Conservation (phyloP, 1,140 invertebrate species). For the Drosophila fuyamai region DNA sequence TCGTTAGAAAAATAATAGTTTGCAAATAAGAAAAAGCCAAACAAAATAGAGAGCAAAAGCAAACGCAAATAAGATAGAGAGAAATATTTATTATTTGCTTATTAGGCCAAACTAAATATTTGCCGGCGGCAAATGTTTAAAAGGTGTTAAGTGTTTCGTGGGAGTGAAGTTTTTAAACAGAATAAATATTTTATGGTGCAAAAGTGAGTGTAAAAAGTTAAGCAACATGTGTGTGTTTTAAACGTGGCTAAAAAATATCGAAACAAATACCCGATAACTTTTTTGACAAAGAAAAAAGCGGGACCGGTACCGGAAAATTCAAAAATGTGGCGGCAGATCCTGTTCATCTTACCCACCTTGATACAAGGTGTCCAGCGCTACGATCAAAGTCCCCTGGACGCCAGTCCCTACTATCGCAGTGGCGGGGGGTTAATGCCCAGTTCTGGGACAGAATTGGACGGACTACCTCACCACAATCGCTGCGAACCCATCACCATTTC, state of each 20-base stretch:
- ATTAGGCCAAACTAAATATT: constrained; percentile 36
- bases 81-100: constrained; percentile 43
- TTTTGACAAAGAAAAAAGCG: neutral
- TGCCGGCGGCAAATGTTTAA: constrained; percentile 39
- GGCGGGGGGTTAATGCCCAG: constrained; percentile 48
- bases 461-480: constrained; percentile 88
- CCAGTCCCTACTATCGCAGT: constrained; percentile 74
- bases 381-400: constrained; percentile 66
- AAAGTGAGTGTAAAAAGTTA: constrained; percentile 7
- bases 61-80: constrained; percentile 7
- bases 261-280: constrained; percentile 2
- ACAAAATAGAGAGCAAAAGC: constrained; percentile 7
- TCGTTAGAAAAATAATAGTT: neutral
- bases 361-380: constrained; percentile 60
- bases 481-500: constrained; percentile 97
- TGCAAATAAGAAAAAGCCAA: constrained; percentile 4
- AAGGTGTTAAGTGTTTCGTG: constrained; percentile 35
- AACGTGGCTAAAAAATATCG: neutral
- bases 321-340: constrained; percentile 56
- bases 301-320: neutral
- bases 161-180: constrained; percentile 18
- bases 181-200: constrained; percentile 5
- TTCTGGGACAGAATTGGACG: constrained; percentile 58
- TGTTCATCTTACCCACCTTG: constrained; percentile 37
- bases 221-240: constrained; percentile 32